Evolutionary conservation across 2,888 invertebrate genomes (phyloP).

Genomic region (Chloroclysta siterata): DNA sequence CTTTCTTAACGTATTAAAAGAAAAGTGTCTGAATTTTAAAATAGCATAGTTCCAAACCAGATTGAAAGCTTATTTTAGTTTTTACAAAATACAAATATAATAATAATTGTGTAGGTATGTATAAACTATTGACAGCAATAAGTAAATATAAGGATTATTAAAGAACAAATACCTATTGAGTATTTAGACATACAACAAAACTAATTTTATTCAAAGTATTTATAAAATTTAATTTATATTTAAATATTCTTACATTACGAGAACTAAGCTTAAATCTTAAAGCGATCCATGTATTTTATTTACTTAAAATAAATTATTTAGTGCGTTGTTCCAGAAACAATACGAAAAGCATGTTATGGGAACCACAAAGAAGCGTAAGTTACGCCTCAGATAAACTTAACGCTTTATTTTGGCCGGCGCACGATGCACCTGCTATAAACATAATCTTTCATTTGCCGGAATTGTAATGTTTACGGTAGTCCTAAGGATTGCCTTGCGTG

Average conservation of each 20-base stretch:
- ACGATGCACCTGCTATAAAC: slow-evolving; percentile 80
- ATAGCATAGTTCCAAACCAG: neutral
- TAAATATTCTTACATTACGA: too few relatives aligned
- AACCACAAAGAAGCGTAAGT: slow-evolving; percentile 62
- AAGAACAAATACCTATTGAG: too few relatives aligned
- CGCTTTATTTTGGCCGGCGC: slow-evolving; percentile 70
- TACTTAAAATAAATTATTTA: too few relatives aligned
- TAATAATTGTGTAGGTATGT: too few relatives aligned
- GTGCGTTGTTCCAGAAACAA: neutral
- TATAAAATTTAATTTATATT: too few relatives aligned
- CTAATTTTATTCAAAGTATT: too few relatives aligned
- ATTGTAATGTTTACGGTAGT: slow-evolving; percentile 68
- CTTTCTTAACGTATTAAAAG: neutral
- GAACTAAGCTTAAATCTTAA: too few relatives aligned
- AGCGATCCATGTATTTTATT: too few relatives aligned
- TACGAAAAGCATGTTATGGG: slow-evolving; percentile 3
- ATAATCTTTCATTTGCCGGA: slow-evolving; percentile 81
- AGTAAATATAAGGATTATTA: too few relatives aligned
- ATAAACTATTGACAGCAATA: too few relatives aligned
- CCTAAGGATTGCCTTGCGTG: slow-evolving; percentile 41
- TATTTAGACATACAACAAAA: too few relatives aligned
- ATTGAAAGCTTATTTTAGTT: neutral
- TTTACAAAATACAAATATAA: too few relatives aligned
- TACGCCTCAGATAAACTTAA: slow-evolving; percentile 70
- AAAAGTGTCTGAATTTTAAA: neutral